Conservation (phyloP, 1,140 invertebrate species). For the Caenorhabditis latens region DNA sequence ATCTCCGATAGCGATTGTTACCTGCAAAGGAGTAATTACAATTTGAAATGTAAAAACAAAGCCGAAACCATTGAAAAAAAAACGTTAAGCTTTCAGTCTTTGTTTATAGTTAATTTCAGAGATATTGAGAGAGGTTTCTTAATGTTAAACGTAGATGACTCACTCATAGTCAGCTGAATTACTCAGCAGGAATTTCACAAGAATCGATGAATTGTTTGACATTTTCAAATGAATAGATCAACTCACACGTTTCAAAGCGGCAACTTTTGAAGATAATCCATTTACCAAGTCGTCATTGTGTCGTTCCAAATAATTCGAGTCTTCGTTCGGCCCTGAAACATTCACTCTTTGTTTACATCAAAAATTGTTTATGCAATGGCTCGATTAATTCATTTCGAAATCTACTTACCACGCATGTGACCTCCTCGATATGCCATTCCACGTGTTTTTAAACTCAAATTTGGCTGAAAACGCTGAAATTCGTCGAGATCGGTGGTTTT, state of each 20-base stretch:
- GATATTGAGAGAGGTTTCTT: no score
- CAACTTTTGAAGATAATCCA: constrained; percentile 69
- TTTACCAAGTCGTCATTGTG: constrained; percentile 74
- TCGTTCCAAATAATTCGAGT: constrained; percentile 67
- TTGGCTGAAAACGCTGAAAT: background rate
- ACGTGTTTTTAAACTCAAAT: background rate
- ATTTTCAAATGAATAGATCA: background rate
- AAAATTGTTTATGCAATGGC: background rate
- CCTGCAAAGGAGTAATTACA: constrained; percentile 18
- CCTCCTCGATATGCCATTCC: constrained; percentile 49
- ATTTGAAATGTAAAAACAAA: no score
- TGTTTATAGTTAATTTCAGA: no score
- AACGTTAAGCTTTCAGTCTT: no score
- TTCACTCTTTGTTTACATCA: background rate
- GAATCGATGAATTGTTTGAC: no score
- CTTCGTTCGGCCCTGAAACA: constrained; percentile 44
- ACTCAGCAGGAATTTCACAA: no score
- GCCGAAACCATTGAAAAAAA: background rate
- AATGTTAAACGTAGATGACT: no score
- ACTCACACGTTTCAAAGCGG: constrained; percentile 66
- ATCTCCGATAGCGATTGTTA: constrained; percentile 75
- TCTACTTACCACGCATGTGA: constrained; percentile 31
- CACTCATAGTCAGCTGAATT: no score
- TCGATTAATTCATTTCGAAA: background rate
- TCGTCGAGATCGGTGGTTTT: background rate